Evolutionary conservation across 2,888 invertebrate species (phyloP).

Genomic region (Mesochorus sp.): DNA sequence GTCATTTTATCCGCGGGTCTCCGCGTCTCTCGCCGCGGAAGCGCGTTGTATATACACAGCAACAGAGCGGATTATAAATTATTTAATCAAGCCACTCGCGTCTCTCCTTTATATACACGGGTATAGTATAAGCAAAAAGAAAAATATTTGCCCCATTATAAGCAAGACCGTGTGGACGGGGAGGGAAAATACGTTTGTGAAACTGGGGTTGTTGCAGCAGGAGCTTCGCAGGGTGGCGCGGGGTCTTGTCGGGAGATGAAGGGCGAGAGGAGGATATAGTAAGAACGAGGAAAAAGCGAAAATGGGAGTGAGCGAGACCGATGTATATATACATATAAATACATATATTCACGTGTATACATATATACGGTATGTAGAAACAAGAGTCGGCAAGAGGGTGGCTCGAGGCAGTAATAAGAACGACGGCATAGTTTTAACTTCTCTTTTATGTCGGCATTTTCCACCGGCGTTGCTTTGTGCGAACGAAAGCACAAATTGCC

Average conservation of each 20-base stretch:
- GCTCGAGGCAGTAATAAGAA: constrained; percentile 82
- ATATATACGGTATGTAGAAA: constrained; percentile 41
- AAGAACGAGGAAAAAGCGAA: constrained; percentile 39
- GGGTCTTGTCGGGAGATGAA: constrained; percentile 16
- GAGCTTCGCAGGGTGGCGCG: constrained; percentile 29
- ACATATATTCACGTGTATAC: background rate
- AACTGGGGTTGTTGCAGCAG: constrained; percentile 35
- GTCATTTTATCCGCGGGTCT: no score
- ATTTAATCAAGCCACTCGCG: constrained; percentile 78
- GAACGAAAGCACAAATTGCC: constrained; percentile 82
- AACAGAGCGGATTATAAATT: constrained; percentile 78
- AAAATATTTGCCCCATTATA: constrained; percentile 80
- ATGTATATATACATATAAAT: background rate
- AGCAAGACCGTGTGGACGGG: constrained; percentile 63
- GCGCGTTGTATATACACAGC: no score
- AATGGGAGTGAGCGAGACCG: constrained; percentile 27
- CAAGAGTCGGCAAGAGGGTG: constrained; percentile 67
- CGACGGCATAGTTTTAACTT: constrained; percentile 82
- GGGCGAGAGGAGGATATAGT: constrained; percentile 17
- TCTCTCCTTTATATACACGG: constrained; percentile 33
- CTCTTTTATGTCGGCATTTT: constrained; percentile 81
- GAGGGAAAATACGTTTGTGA: constrained; percentile 39
- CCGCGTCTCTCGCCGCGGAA: constrained; percentile 58
- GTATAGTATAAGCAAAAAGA: constrained; percentile 76
- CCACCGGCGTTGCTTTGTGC: constrained; percentile 79